These are phyloP conservation scores for Saturnia japonica DNA, from an alignment of 2,888 invertebrate genomes.

Conservation along the genomic window DNA sequence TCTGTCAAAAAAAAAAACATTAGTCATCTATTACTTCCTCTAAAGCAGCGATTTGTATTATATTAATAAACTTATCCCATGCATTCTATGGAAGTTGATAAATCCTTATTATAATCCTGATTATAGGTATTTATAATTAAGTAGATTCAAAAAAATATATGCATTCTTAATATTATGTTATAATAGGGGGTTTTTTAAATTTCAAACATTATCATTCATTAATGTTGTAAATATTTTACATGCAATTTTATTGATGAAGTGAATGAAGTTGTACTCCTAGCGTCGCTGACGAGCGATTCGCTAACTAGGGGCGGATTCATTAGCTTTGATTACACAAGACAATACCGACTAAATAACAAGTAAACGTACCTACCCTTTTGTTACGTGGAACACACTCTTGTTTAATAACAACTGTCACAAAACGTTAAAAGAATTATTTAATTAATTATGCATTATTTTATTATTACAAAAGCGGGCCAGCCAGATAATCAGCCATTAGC, in stretches of 20 bases:
- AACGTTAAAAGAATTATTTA: neutral
- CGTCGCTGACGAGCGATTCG: slow-evolving; percentile 46
- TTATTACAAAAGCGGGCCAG: too few relatives aligned
- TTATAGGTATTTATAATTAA: neutral
- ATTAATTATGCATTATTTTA: neutral
- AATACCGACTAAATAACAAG: slow-evolving; percentile 64
- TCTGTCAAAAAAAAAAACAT: too few relatives aligned
- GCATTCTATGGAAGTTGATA: neutral
- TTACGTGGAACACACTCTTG: slow-evolving; percentile 3
- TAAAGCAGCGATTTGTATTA: too few relatives aligned
- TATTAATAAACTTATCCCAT: neutral
- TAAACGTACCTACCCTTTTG: slow-evolving; percentile 45
- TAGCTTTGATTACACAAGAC: slow-evolving; percentile 73
- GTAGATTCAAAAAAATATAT: neutral
- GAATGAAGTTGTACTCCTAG: slow-evolving; percentile 21
- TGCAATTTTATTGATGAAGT: slow-evolving; percentile 18
- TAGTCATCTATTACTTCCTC: too few relatives aligned
- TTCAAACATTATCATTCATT: neutral
- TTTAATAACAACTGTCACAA: neutral
- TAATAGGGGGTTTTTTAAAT: neutral
- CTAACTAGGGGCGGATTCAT: slow-evolving; percentile 72
- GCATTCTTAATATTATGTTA: neutral
- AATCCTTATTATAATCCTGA: neutral
- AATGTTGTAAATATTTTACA: neutral
- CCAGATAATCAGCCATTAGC: too few relatives aligned